Base-by-base conservation (phyloP, 2,888 invertebrate species). In the Microplitis deprimator region DNA sequence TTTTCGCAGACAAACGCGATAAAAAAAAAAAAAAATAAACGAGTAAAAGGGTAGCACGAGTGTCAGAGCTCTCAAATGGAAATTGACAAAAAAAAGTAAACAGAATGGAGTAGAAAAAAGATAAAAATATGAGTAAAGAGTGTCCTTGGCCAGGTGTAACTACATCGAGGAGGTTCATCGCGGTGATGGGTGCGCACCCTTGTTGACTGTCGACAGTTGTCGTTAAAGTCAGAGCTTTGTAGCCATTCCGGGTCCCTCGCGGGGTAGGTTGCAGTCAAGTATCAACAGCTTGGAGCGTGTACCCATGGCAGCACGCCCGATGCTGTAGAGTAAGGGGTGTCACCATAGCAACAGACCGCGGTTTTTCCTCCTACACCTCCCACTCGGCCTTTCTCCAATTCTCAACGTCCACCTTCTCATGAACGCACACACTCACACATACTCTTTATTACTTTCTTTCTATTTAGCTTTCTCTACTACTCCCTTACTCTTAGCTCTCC, bases 261-360 rank as follows among this genome's bases (percentile, higher is more conserved):
- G 73, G 50, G 50, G 8, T 13, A 72, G 68, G 62, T 77, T 39
- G 64, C 77, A 75, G 77, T 79, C 79, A 79, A 79, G 79, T 79
- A 77, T 77, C 75, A 77, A 73, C 81, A 80, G 81, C 81, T 78
- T 79, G 79, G 80, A 80, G 82, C 82, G 82, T 81, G 82, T 87
- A 83, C 82, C 87, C 85, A 87, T 87, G 83, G 84, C 82, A 85
- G 84, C 83, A 80, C 81, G 80, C 73, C 71, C 73, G 80, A 76
- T 80, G 76, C 72, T 77, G 74, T 60, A 81, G 78, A 81, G 82
- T 79, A 79, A 81, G 81, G 84, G 83, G 83, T 82, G 83, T 87
- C 84, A 82, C 87, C 85, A 87, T 87, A 84, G 84, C 82, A 87
- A 87, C 87, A 83, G 84, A 86, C 85, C 83, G 80, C 81, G 81